Evolutionary conservation across 2,888 invertebrate species (phyloP).

Genomic region (Hydrotaea diabolus): DNA sequence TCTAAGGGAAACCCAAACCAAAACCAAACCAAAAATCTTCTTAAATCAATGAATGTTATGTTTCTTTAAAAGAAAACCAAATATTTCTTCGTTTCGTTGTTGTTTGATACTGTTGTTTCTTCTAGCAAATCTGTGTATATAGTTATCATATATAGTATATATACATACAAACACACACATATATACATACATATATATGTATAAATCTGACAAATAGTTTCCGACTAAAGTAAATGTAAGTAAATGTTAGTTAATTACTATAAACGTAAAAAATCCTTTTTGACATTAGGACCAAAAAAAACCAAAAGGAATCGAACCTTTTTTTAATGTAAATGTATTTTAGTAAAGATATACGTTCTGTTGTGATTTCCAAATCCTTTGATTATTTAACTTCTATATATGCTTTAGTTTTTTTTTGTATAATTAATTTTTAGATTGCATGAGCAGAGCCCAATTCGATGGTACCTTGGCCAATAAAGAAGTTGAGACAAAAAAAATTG

Average conservation of each 20-base stretch:
- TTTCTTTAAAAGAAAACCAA: conserved; percentile 21
- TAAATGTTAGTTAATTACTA: conserved; percentile 60
- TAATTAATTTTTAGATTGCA: background rate
- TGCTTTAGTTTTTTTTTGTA: background rate
- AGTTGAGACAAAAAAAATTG: too few species aligned
- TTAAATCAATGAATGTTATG: conserved; percentile 44
- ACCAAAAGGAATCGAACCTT: conserved; percentile 23
- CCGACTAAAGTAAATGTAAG: conserved; percentile 52
- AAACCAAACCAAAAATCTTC: background rate
- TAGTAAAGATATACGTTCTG: background rate
- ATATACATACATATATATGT: conserved; percentile 10
- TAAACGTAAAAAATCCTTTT: conserved; percentile 38
- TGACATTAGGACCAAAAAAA: conserved; percentile 70
- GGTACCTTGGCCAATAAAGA: too few species aligned
- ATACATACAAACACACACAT: too few species aligned
- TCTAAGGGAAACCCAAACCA: conserved; percentile 14
- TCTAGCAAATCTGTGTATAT: conserved; percentile 43
- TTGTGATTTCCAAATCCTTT: background rate
- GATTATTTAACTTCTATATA: background rate
- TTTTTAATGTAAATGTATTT: conserved; percentile 17
- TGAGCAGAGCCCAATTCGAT: too few species aligned
- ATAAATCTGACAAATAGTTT: conserved; percentile 51
- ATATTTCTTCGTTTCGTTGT: conserved; percentile 20
- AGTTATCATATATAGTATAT: too few species aligned
- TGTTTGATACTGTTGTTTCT: conserved; percentile 54